A percentile compares a stretch with the other conserved stretches of the same genome.
phyloP scores from a whole-genome alignment of 92 coral and sea anemone species.

The Anthopleura xanthogrammica region DNA sequence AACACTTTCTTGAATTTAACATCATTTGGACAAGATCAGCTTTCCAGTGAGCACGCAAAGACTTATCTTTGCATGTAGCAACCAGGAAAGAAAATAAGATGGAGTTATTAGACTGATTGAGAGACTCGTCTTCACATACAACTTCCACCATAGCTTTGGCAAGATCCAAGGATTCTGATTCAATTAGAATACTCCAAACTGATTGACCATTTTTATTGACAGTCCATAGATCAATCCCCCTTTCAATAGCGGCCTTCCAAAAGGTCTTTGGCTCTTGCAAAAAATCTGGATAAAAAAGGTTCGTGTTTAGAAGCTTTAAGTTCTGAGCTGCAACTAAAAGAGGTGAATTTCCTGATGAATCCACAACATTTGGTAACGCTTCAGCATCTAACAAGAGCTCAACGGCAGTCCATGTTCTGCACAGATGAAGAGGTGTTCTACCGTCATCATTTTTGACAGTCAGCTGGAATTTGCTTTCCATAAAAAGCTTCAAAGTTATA shows the following conservation, averaged over 20 bases:
- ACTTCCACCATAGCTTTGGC: neutral
- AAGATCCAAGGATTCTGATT: neutral
- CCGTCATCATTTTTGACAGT: conserved; percentile 1
- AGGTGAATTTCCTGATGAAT: neutral
- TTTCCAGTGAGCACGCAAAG: neutral
- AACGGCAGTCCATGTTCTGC: no score
- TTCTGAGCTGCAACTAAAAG: neutral
- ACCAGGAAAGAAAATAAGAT: neutral
- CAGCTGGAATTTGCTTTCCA: neutral
- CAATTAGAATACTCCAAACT: conserved; percentile 5
- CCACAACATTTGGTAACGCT: no score
- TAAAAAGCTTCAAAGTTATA: neutral
- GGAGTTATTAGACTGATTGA: no score
- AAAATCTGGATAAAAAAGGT: neutral
- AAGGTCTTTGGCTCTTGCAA: conserved; percentile 8
- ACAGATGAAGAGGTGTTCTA: neutral
- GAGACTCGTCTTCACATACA: neutral
- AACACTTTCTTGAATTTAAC: neutral
- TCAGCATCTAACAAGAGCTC: neutral
- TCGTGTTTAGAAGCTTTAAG: no score
- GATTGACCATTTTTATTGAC: neutral
- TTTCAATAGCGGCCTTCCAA: neutral
- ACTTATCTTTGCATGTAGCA: neutral
- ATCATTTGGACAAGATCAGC: neutral
- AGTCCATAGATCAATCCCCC: conserved; percentile 23